Evolutionary conservation across 2,113 vertebrate genomes (phyloP).

Genomic region (Rattus norvegicus): GRCr8 NC_086023.1:81807501-81808000

Average conservation of each 20-base stretch:
- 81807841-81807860: conserved; percentile 92
- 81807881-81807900: background rate
- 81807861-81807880: conserved; percentile 85
- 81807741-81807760: background rate
- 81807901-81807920: background rate
- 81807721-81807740: background rate
- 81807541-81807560: rapidly evolving
- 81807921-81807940: background rate
- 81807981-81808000: background rate
- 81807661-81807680: conserved; percentile 85
- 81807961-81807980: background rate
- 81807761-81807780: background rate
- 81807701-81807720: conserved; percentile 32
- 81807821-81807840: conserved; percentile 89
- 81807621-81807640: background rate
- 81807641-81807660: rapidly evolving
- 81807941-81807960: background rate
- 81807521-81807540: no score
- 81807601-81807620: background rate
- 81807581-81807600: background rate
- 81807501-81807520: background rate
- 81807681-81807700: rapidly evolving
- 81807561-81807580: background rate
- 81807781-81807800: background rate
- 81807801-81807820: conserved; percentile 88